These are phyloP conservation scores for Drosophila bocqueti DNA, from an alignment of 1,140 invertebrate genomes.

Conservation along the genomic window DNA sequence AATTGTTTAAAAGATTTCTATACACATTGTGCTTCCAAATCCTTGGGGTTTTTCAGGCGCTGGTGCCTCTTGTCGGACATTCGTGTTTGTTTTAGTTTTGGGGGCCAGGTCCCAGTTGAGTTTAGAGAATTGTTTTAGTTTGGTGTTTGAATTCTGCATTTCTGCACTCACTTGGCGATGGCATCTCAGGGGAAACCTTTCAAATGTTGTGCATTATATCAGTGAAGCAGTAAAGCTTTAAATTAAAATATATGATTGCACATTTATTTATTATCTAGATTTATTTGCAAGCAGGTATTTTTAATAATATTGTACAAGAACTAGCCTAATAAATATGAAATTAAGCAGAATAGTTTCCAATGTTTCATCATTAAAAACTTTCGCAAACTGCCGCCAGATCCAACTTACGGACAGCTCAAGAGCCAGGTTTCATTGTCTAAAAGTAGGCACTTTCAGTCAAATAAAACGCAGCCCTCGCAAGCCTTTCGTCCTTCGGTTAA, in stretches of 20 bases:
- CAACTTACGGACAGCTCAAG: conserved; percentile 25
- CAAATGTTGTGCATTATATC: not conserved
- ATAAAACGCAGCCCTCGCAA: conserved; percentile 4
- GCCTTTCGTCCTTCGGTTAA: conserved; percentile 41
- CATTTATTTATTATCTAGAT: not conserved
- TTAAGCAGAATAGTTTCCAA: not conserved
- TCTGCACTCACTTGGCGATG: conserved; percentile 11
- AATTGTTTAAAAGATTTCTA: conserved; percentile 77
- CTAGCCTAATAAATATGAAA: not conserved
- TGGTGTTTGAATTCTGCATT: conserved; percentile 61
- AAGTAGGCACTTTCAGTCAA: conserved; percentile 38
- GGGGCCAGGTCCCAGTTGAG: conserved; percentile 34
- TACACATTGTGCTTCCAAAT: conserved; percentile 58
- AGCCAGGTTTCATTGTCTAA: conserved; percentile 30
- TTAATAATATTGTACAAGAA: not conserved
- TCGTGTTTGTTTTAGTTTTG: conserved; percentile 22
- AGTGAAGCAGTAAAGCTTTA: not conserved
- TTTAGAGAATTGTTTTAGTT: conserved; percentile 72
- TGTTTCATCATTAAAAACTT: conserved; percentile 51
- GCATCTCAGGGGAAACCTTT: not conserved
- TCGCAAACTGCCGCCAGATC: conserved; percentile 40
- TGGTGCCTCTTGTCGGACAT: conserved; percentile 1
- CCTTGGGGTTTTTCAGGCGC: conserved; percentile 47
- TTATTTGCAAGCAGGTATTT: not conserved
- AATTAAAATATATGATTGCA: not conserved